These are phyloP conservation scores for Drosophila erecta DNA, from an alignment of 1,140 invertebrate genomes.

Conservation along the genomic window DNA sequence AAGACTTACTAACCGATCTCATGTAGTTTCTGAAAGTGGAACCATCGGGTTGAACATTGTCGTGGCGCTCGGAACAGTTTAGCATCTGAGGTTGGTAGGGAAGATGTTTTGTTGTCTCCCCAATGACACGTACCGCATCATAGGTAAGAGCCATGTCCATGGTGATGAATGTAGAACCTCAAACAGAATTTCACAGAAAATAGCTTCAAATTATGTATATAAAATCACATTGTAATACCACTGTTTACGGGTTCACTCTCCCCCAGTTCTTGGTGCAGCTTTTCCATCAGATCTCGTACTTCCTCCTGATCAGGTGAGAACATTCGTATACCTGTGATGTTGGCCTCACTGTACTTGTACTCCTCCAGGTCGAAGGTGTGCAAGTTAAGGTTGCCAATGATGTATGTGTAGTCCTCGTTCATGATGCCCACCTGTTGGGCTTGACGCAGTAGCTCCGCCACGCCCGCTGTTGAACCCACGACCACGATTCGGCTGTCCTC, in stretches of 20 bases:
- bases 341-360: slow-evolving; percentile 92
- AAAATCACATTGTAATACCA: slow-evolving; percentile 20
- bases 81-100: slow-evolving; percentile 67
- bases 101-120: slow-evolving; percentile 83
- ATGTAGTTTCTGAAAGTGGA: slow-evolving; percentile 94
- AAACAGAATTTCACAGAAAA: background rate
- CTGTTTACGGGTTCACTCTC: slow-evolving; percentile 49
- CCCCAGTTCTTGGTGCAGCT: slow-evolving; percentile 59
- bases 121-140: slow-evolving; percentile 91
- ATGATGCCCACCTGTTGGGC: slow-evolving; percentile 94
- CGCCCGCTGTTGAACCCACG: slow-evolving; percentile 89
- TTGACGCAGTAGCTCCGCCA: slow-evolving; percentile 88
- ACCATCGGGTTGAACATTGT: slow-evolving; percentile 86
- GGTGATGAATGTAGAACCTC: slow-evolving; percentile 83
- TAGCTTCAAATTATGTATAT: background rate
- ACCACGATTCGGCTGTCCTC: slow-evolving; percentile 91
- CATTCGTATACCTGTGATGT: slow-evolving; percentile 92
- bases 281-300: slow-evolving; percentile 63
- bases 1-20: slow-evolving; percentile 81
- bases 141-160: slow-evolving; percentile 91
- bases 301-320: slow-evolving; percentile 86
- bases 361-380: slow-evolving; percentile 92
- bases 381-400: slow-evolving; percentile 92
- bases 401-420: slow-evolving; percentile 90
- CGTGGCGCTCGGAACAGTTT: slow-evolving; percentile 86